A percentile compares a stretch with the other conserved stretches of the same genome.
These are phyloP conservation scores for Lepisosteus oculatus DNA, from an alignment of 2,113 vertebrate species.

Conservation along the genomic window DNA sequence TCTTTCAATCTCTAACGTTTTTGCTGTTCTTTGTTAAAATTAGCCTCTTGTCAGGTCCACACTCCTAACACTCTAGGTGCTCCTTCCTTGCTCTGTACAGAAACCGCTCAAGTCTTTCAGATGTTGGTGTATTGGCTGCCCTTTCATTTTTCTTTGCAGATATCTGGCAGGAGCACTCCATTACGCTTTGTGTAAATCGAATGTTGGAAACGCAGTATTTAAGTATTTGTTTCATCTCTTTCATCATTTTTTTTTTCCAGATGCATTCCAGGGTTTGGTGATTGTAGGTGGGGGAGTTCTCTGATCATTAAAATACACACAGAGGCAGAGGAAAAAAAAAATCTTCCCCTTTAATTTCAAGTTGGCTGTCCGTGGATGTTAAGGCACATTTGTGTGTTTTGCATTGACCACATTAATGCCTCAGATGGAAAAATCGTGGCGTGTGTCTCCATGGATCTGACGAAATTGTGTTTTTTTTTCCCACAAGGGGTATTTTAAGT, in stretches of 20 bases:
- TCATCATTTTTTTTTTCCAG: neutral
- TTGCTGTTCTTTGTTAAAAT: neutral
- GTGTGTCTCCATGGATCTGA: no score
- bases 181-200: slow-evolving; percentile 6
- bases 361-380: slow-evolving; percentile 1
- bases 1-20: slow-evolving; percentile 5
- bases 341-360: neutral
- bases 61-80: neutral
- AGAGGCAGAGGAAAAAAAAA: neutral
- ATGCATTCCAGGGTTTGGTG: neutral
- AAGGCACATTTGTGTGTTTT: no score
- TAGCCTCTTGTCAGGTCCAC: neutral
- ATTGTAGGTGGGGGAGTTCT: neutral
- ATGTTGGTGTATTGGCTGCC: neutral
- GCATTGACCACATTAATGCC: no score
- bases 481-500: no score
- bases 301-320: neutral
- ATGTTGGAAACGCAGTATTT: slow-evolving; percentile 11
- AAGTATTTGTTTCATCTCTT: neutral
- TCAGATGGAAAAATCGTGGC: no score
- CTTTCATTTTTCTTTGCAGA: neutral
- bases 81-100: neutral
- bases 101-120: neutral
- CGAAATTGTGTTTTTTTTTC: no score
- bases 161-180: neutral